phyloP scores from a whole-genome alignment of 2,113 vertebrate genomes.

The Mustelus asterias region DNA sequence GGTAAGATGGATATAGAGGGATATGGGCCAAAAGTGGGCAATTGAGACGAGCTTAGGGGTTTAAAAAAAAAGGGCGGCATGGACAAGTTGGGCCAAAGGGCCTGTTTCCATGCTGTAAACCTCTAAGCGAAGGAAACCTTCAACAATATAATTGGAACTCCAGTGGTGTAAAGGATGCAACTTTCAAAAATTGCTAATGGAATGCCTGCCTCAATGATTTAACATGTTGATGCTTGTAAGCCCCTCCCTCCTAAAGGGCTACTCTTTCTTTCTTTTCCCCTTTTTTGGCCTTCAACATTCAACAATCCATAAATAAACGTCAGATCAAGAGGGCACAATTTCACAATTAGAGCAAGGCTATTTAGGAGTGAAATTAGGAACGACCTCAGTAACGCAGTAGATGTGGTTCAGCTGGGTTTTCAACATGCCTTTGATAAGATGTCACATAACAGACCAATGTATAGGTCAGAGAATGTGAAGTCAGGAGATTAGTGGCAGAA shows the following conservation, averaged over 20 bases:
- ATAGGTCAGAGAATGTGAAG: no score
- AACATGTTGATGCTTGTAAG: background rate
- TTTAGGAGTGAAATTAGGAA: background rate
- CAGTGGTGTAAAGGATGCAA: background rate
- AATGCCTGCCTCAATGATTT: background rate
- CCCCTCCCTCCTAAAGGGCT: background rate
- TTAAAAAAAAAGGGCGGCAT: no score
- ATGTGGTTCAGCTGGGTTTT: no score
- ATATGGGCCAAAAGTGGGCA: no score
- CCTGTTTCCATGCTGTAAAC: no score
- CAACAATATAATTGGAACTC: background rate
- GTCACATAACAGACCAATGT: no score
- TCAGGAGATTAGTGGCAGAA: no score
- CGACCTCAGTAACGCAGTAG: background rate
- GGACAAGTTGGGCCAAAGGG: no score
- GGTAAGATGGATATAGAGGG: no score
- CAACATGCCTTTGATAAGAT: no score
- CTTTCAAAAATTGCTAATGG: background rate
- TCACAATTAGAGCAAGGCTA: background rate
- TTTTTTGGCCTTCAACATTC: background rate
- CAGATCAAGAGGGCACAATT: background rate
- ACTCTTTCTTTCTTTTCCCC: background rate
- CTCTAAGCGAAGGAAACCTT: background rate
- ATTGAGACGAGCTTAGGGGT: no score
- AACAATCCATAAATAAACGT: background rate